These are phyloP conservation scores for Philereme transversata DNA, from an alignment of 2,888 invertebrate species.

Conservation along the genomic window DNA sequence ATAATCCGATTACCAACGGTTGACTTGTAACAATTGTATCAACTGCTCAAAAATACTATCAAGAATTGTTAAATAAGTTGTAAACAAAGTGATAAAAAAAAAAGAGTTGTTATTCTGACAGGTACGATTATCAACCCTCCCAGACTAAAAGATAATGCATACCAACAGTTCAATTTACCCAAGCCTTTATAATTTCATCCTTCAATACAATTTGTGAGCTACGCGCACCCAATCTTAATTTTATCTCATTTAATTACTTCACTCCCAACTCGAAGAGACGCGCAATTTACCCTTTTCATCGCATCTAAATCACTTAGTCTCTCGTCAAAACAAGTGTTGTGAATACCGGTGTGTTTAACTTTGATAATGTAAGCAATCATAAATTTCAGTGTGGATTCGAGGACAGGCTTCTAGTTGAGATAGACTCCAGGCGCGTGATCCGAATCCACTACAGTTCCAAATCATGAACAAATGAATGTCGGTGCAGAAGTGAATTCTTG, in stretches of 20 bases:
- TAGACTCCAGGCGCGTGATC: conserved; percentile 61
- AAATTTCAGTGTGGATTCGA: conserved; percentile 60
- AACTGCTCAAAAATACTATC: too few relatives aligned
- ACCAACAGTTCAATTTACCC: too few relatives aligned
- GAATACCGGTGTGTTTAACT: conserved; percentile 46
- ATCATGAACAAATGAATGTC: not conserved
- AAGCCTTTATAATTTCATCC: too few relatives aligned
- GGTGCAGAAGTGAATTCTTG: too few relatives aligned
- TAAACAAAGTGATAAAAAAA: too few relatives aligned
- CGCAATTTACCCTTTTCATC: conserved; percentile 43
- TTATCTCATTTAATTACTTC: conserved; percentile 36
- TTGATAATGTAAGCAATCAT: conserved; percentile 73
- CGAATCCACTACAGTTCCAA: conserved; percentile 50
- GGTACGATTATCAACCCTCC: too few relatives aligned
- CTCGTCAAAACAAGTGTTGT: conserved; percentile 39
- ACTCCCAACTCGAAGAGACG: conserved; percentile 33
- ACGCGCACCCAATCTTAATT: conserved; percentile 25
- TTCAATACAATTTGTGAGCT: conserved; percentile 4
- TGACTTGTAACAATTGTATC: too few relatives aligned
- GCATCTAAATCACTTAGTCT: conserved; percentile 39
- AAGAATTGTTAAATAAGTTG: too few relatives aligned
- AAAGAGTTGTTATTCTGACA: too few relatives aligned
- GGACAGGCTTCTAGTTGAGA: conserved; percentile 55
- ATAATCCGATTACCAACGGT: too few relatives aligned
- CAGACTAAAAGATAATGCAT: too few relatives aligned